Evolutionary conservation across 2,797 vertebrate genomes (phyloP), one percentile per base, ranked within the genome.

Genomic region (Falco rusticolus): DNA sequence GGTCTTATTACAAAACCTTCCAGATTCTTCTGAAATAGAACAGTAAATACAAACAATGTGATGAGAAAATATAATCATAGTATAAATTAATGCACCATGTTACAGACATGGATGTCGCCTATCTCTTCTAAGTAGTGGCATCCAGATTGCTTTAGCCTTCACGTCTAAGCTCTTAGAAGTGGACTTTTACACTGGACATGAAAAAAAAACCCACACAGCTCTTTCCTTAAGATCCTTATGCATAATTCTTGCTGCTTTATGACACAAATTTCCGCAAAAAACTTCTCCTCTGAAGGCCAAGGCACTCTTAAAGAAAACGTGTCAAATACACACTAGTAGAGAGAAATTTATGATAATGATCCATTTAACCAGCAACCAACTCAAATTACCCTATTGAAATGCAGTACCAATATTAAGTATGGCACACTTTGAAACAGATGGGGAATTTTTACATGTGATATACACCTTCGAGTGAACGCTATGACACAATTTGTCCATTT

Each of bases 131-230:
- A 69, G 7, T 21, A 56, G 33, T 39, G 29, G 12, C 8, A 43
- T 48, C 21, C 25, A 64, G 39, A 16, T 10, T 76, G 25, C 31
- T 84, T 87, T 34, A 47, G 15, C 43, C 41, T 13, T 22, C 56
- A 66, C 28, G 45, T 25, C 28, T 64, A 77, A 80, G 50, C 39
- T 22, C 25, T 57, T 47, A 76, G 6, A 26, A 9, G 9, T 16
- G 26, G 26, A 47, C 59, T 72, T 22, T 47, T 6, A 51, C 1
- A 64, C 0, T 0, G 16, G n/a, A 66, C 22, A 48, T 8, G 17
- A 64, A 86, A 57, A 75, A 59, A 59, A 12, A 39, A 65, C 4
- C 9, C 21, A 20, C 39, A 48, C 5, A 12, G 11, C 16, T 84
- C 26, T 84, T 63, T 77, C 65, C 51, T 72, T 25, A 78, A 87